Evolutionary conservation across 2,888 invertebrate species (phyloP).

Genomic region (Ramazzottius varieornatus): DNA sequence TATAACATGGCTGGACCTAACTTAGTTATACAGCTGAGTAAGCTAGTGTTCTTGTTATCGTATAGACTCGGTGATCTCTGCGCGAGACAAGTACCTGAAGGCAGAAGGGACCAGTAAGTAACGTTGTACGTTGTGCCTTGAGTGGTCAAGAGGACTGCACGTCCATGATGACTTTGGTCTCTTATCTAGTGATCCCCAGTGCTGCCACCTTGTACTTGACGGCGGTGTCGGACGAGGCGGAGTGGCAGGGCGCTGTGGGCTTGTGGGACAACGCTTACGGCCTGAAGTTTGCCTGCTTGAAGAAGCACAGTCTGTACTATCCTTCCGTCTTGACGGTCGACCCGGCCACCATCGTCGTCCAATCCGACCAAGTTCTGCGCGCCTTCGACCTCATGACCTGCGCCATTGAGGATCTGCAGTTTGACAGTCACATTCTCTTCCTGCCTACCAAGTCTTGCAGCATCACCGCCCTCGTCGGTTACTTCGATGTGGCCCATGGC

Average conservation of each 20-base stretch:
- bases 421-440: constrained; percentile 19
- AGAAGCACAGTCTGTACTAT: constrained; percentile 50
- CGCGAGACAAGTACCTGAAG: constrained; percentile 50
- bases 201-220: neutral
- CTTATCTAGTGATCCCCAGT: constrained; percentile 1
- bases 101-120: constrained; percentile 32
- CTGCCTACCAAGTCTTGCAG: constrained; percentile 34
- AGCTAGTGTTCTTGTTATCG: neutral
- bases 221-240: neutral
- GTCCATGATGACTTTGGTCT: neutral
- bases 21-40: no score
- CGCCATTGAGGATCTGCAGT: constrained; percentile 31
- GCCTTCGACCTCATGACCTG: constrained; percentile 47
- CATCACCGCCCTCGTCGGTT: constrained; percentile 57
- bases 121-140: no score
- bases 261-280: constrained; percentile 86
- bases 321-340: constrained; percentile 41
- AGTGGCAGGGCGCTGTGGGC: constrained; percentile 40
- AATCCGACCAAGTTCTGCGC: constrained; percentile 24
- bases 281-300: constrained; percentile 73
- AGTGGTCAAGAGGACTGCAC: no score
- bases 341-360: constrained; percentile 36
- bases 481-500: constrained; percentile 39
- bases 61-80: constrained; percentile 17
- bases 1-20: no score